Base-by-base conservation (phyloP, 1,140 invertebrate species). In the Triops longicaudatus region DNA sequence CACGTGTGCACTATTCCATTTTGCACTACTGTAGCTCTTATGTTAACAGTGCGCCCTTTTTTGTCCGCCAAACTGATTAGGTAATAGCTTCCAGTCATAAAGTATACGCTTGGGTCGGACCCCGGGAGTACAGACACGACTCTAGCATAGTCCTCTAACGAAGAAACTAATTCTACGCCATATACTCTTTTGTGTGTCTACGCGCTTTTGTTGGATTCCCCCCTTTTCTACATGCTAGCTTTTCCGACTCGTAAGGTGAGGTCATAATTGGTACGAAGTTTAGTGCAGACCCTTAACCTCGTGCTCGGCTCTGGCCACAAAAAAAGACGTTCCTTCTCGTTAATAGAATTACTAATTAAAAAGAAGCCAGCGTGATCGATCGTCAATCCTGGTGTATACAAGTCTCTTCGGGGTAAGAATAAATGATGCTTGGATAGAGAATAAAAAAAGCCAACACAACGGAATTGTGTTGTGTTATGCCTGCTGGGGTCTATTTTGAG, bases 1-100 rank as follows among this genome's bases (percentile, higher is more conserved):
- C 50, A 63, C 50, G 50, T 63, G 50, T 63, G 50, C 50, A n/a
- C 50, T 63, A 63, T 63, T 63, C 50, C 50, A 63, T 63, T 63
- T 63, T 63, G 50, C 50, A 63, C 50, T 63, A 22, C 50, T 63
- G 22, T 63, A 22, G 50, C 50, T 63, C 50, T 63, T 63, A 63
- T 22, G 50, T 63, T 63, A 63, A 63, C 50, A 63, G 17, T 22
- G 22, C 17, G 17, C 50, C 50, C 50, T 22, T 63, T 63, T 63
- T 63, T 63, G 31, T 63, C 22, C 50, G 50, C 50, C 50, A 63
- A 63, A 63, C 50, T 63, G 50, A 63, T 63, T 63, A 63, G 50
- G 50, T 63, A 63, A 63, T 63, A 63, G 50, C 50, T 63, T 63
- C 50, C 50, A 63, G 50, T 14, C 50, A 63, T 63, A 63, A 63